Evolutionary conservation across 2,888 invertebrate genomes (phyloP).

Genomic region (Pycnomerus fuliginosus): DNA sequence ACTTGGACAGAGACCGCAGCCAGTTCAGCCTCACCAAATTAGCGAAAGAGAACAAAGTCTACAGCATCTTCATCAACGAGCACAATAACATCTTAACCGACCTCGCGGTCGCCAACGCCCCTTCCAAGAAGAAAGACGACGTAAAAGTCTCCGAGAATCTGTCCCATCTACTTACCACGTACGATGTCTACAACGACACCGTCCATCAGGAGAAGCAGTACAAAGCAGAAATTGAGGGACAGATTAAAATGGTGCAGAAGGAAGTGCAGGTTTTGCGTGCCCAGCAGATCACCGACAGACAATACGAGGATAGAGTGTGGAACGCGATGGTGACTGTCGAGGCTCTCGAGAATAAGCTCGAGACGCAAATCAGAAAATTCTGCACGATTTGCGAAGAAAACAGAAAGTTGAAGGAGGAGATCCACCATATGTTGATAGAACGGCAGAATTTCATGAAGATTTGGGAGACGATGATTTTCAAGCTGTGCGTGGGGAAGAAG

Average conservation of each 20-base stretch:
- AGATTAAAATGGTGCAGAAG: constrained; percentile 47
- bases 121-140: constrained; percentile 59
- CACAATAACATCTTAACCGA: constrained; percentile 64
- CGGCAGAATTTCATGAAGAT: constrained; percentile 75
- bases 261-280: constrained; percentile 30
- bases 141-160: constrained; percentile 57
- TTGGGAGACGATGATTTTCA: constrained; percentile 75
- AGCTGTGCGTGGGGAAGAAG: constrained; percentile 76
- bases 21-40: constrained; percentile 54
- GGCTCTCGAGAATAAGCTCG: constrained; percentile 73
- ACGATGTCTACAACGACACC: constrained; percentile 53
- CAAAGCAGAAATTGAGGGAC: constrained; percentile 55
- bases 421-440: constrained; percentile 78
- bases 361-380: constrained; percentile 70
- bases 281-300: constrained; percentile 50
- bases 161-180: constrained; percentile 57
- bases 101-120: constrained; percentile 61
- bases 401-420: constrained; percentile 69
- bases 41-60: constrained; percentile 62
- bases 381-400: constrained; percentile 75
- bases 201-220: constrained; percentile 49
- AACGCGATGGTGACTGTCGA: constrained; percentile 58
- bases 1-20: constrained; percentile 12
- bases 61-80: constrained; percentile 62
- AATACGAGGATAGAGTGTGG: constrained; percentile 54